Conservation (phyloP, 1,140 invertebrate genomes). For the Hirudo medicinalis region DNA sequence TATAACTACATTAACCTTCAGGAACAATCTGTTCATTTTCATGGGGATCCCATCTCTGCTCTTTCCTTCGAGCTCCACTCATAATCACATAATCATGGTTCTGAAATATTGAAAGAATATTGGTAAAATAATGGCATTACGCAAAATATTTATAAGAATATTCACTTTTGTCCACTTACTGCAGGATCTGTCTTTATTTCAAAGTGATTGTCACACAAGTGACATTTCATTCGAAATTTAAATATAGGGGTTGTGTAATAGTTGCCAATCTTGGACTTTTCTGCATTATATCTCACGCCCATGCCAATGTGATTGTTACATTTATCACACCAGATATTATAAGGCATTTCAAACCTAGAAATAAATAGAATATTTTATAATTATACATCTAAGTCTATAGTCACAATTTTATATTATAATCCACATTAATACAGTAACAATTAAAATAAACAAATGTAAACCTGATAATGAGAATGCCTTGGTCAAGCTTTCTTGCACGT, state of each 20-base stretch:
- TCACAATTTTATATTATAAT: background rate
- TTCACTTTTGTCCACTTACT: slow-evolving; percentile 47
- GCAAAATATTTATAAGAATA: background rate
- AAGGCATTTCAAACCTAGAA: slow-evolving; percentile 93
- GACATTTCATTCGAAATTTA: slow-evolving; percentile 98
- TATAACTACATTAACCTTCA: slow-evolving; percentile 35
- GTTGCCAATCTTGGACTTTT: slow-evolving; percentile 96
- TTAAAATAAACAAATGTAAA: slow-evolving; percentile 25
- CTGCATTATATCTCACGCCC: slow-evolving; percentile 96
- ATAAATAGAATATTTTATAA: slow-evolving; percentile 22
- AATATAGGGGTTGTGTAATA: slow-evolving; percentile 95
- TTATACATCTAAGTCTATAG: background rate
- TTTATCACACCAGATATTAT: slow-evolving; percentile 97
- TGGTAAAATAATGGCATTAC: background rate
- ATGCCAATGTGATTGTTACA: slow-evolving; percentile 97
- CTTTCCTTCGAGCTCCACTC: slow-evolving; percentile 82
- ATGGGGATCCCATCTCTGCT: slow-evolving; percentile 91
- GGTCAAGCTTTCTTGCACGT: slow-evolving; percentile 77
- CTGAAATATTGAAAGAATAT: slow-evolving; percentile 41
- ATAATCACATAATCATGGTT: slow-evolving; percentile 95
- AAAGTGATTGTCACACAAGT: slow-evolving; percentile 91
- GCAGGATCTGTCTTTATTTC: slow-evolving; percentile 97
- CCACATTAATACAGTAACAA: background rate
- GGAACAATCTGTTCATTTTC: slow-evolving; percentile 75
- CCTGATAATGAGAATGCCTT: slow-evolving; percentile 89